Base-by-base conservation (phyloP, 2,888 invertebrate species). In the Brenthis daphne region DNA sequence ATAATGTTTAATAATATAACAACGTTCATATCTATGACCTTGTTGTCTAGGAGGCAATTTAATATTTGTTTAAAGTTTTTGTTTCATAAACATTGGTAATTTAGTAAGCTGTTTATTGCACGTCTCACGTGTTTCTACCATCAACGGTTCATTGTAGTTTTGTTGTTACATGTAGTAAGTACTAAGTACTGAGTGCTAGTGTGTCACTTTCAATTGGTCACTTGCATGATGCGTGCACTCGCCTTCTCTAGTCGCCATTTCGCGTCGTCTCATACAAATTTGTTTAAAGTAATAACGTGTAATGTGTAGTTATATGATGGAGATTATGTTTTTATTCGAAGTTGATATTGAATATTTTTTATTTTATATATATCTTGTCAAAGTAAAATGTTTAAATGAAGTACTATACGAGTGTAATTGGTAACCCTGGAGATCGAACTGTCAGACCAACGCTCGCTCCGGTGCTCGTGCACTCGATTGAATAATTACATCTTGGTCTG, bases 391-490 rank as follows among this genome's bases (percentile, higher is more conserved):
- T 56, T 56, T 14, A 33, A 56, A 24, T 24, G 13, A 56, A 6
- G 8, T 57, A 13, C 1, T 16, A 29, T 29, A 11, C 13, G 47
- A 48, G 24, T 60, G 6, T 29, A 33, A 57, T 61, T 61, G 70
- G 50, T 69, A 70, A 47, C 72, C 73, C 72, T 72, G 60, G 51
- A 60, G 67, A 56, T 50, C 8, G n/a, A 61, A 55, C 33, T 51
- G 68, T 57, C 57, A 57, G 64, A 65, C 51, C 33, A 64, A 54
- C 43, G 63, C 54, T 69, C 73, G 76, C 57, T 76, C 79, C 83
- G 76, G 89, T 89, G 82, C 88, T 83, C 77, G 80, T 80, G 86
- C 85, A 90, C 91, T 89, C 82, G 83, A 90, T 90, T 90, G 87
- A 77, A 89, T 89, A 88, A 91, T 91, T 84, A 88, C 86, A 82